These are phyloP conservation scores for Poecilia wingei DNA, from an alignment of 2,797 vertebrate species.

Conservation along the genomic window DNA sequence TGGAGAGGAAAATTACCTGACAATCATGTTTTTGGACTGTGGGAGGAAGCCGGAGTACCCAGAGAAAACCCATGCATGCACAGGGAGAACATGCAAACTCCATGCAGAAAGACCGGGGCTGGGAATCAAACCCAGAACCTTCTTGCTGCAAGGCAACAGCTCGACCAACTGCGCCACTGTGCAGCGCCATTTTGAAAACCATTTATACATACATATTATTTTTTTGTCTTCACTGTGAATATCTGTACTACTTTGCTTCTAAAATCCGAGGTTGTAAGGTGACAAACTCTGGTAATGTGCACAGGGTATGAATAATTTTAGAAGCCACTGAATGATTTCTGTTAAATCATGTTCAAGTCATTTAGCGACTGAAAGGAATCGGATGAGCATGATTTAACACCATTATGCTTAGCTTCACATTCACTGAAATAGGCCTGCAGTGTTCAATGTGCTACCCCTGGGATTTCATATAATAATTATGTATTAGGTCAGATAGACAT, in stretches of 20 bases:
- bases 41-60: too few relatives aligned
- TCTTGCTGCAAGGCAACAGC: too few relatives aligned
- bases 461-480: slow-evolving; percentile 62
- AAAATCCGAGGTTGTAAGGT: not conserved
- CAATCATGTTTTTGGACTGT: too few relatives aligned
- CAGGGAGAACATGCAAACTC: too few relatives aligned
- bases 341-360: slow-evolving; percentile 4
- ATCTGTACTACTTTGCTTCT: not conserved
- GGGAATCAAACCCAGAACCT: too few relatives aligned
- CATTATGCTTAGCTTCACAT: slow-evolving; percentile 46
- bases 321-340: slow-evolving; percentile 2
- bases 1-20: too few relatives aligned
- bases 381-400: slow-evolving; percentile 49
- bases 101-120: too few relatives aligned
- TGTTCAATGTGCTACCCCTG: slow-evolving; percentile 43
- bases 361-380: slow-evolving; percentile 37
- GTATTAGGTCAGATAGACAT: slow-evolving; percentile 59
- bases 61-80: too few relatives aligned
- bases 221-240: not conserved
- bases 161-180: too few relatives aligned
- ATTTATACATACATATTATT: not conserved
- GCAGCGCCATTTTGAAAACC: not conserved
- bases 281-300: not conserved
- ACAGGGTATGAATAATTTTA: not conserved
- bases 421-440: slow-evolving; percentile 23